Percentiles rank a stretch among this genome's conserved stretches.
Evolutionary conservation across 2,797 vertebrate genomes (phyloP).

Genomic region (Sparidentex hasta): DNA sequence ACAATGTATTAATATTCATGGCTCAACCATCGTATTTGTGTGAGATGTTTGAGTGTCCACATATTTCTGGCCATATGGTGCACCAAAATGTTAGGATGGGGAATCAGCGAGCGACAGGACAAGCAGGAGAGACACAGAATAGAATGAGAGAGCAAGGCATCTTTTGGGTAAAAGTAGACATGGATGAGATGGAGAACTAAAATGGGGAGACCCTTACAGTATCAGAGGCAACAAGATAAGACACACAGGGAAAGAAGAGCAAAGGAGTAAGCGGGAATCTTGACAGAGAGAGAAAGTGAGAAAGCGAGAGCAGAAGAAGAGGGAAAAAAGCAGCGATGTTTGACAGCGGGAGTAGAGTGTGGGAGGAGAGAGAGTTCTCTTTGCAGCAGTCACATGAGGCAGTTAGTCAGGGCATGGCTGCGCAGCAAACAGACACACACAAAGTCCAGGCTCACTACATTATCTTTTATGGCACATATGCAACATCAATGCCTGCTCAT

Average conservation of each 20-base stretch:
- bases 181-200: neutral
- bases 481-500: constrained; percentile 34
- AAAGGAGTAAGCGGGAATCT: neutral
- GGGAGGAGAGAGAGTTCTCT: constrained; percentile 16
- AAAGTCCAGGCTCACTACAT: constrained; percentile 3
- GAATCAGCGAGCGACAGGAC: neutral
- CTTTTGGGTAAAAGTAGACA: neutral
- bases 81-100: neutral
- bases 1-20: neutral
- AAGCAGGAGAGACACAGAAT: neutral
- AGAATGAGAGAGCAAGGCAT: neutral
- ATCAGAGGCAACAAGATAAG: constrained; percentile 3
- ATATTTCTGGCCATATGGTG: neutral
- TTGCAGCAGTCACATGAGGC: constrained; percentile 54
- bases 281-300: constrained; percentile 8
- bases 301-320: constrained; percentile 16
- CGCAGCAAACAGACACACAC: constrained; percentile 40
- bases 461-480: constrained; percentile 40
- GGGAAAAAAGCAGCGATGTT: constrained; percentile 17
- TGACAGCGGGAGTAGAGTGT: constrained; percentile 42
- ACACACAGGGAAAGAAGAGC: neutral
- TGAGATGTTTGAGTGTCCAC: neutral
- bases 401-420: constrained; percentile 50
- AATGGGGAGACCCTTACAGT: neutral
- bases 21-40: neutral